Evolutionary conservation across 2,888 invertebrate genomes (phyloP).

Genomic region (Caradrina clavipalpis): DNA sequence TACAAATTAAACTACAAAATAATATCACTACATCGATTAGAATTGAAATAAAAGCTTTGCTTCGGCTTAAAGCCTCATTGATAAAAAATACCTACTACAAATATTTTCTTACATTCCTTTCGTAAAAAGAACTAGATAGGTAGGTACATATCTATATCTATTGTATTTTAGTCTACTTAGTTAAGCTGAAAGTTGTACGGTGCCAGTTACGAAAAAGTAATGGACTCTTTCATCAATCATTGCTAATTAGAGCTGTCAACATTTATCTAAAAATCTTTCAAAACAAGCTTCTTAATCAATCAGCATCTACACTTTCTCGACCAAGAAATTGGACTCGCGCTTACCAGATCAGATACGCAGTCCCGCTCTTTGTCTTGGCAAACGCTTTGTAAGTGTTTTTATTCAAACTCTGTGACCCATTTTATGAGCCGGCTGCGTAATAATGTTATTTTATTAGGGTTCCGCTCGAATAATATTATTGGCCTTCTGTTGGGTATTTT

Average conservation of each 20-base stretch:
- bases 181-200: too few species aligned
- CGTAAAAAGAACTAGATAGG: too few species aligned
- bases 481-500: slow-evolving; percentile 10
- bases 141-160: too few species aligned
- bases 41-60: too few species aligned
- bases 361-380: slow-evolving; percentile 15
- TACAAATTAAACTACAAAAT: too few species aligned
- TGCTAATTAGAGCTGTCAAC: background rate
- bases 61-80: too few species aligned
- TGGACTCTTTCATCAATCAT: background rate
- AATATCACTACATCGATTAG: too few species aligned
- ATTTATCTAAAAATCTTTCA: background rate
- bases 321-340: background rate
- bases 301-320: background rate
- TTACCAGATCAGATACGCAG: slow-evolving; percentile 5
- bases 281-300: background rate
- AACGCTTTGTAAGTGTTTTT: slow-evolving; percentile 46
- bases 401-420: slow-evolving; percentile 55
- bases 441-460: slow-evolving; percentile 58
- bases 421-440: slow-evolving; percentile 45
- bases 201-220: too few species aligned
- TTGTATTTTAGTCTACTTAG: too few species aligned
- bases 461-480: slow-evolving; percentile 33
- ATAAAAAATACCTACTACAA: too few species aligned
- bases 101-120: too few species aligned